Evolutionary conservation across 1,140 invertebrate genomes (phyloP).

Genomic region (Drosophila kurseongensis): DNA sequence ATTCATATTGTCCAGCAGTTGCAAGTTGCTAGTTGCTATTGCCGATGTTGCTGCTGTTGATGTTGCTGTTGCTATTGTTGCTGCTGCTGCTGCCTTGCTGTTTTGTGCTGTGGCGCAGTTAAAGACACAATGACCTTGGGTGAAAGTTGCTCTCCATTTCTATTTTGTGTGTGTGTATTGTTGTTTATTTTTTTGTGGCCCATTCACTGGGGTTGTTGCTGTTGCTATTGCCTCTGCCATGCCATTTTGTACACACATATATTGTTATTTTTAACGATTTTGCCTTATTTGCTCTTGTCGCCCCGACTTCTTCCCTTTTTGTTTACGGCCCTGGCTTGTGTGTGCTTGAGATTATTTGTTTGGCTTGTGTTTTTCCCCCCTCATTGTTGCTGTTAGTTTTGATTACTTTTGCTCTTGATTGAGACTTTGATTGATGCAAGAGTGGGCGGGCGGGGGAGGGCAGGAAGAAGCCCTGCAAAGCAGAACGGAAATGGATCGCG

Average conservation of each 20-base stretch:
- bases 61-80: constrained; percentile 8
- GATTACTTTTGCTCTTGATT: constrained; percentile 79
- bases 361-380: constrained; percentile 39
- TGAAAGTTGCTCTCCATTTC: constrained; percentile 84
- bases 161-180: constrained; percentile 59
- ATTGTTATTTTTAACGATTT: constrained; percentile 75
- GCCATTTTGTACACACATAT: constrained; percentile 52
- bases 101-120: constrained; percentile 65
- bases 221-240: constrained; percentile 26
- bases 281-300: constrained; percentile 42
- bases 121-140: constrained; percentile 84
- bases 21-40: constrained; percentile 35
- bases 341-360: constrained; percentile 31
- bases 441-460: constrained; percentile 1
- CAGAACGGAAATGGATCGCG: constrained; percentile 73
- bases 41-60: constrained; percentile 24
- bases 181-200: constrained; percentile 42
- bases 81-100: constrained; percentile 41
- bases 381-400: constrained; percentile 51
- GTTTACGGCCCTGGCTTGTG: constrained; percentile 35
- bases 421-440: constrained; percentile 55
- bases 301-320: constrained; percentile 51
- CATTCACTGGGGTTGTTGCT: constrained; percentile 38
- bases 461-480: constrained; percentile 35
- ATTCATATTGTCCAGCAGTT: constrained; percentile 53